Percentiles rank a stretch among this genome's conserved stretches.
Conservation (phyloP, 2,113 vertebrate species). For the Macheiramphus alcinus region DNA sequence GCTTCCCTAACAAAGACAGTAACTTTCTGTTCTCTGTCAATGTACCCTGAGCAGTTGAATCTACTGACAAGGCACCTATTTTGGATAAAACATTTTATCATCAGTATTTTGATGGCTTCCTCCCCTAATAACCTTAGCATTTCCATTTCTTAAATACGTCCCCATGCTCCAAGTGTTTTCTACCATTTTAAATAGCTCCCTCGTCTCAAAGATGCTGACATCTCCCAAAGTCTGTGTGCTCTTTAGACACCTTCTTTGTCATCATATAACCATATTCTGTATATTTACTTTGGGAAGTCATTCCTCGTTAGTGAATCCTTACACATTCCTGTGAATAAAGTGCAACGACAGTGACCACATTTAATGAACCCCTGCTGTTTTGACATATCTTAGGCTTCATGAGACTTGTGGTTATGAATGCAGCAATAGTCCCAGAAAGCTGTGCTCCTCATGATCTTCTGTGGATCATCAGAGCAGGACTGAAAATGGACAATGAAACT, state of each 20-base stretch:
- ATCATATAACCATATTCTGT: not conserved
- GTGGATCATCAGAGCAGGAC: not conserved
- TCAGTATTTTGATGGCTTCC: not conserved
- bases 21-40: not conserved
- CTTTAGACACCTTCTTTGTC: not conserved
- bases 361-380: conserved; percentile 37
- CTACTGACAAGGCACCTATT: not conserved
- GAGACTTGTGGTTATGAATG: not conserved
- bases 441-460: not conserved
- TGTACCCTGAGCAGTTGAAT: not conserved
- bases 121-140: not conserved
- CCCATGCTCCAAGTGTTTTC: not conserved
- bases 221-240: not conserved
- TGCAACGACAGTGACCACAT: not conserved
- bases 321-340: not conserved
- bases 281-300: not conserved
- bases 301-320: conserved; percentile 9
- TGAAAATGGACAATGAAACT: not conserved
- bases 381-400: not conserved
- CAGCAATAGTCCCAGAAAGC: not conserved
- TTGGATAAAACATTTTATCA: not conserved
- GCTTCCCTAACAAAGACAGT: not conserved
- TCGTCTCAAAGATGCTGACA: not conserved
- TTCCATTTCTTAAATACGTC: not conserved
- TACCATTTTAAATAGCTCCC: not conserved